Evolutionary conservation across 2,888 invertebrate genomes (phyloP).

Genomic region (Cephus pygmeus): DNA sequence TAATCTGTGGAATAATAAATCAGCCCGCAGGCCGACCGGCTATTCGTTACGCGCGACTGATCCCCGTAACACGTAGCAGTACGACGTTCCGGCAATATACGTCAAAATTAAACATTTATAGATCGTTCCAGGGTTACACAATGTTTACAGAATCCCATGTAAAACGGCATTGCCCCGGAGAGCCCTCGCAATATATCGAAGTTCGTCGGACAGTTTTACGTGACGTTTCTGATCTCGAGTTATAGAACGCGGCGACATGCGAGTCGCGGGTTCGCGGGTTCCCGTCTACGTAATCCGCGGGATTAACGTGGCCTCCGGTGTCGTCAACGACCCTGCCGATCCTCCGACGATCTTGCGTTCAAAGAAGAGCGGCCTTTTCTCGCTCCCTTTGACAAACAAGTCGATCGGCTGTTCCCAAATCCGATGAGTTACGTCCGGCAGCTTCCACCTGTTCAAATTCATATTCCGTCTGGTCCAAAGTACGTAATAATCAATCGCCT

Average conservation of each 20-base stretch:
- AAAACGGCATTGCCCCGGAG: neutral
- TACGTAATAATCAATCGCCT: neutral
- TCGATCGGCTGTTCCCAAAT: neutral
- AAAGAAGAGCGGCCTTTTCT: neutral
- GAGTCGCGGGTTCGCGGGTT: neutral
- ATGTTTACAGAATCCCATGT: neutral
- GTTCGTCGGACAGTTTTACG: neutral
- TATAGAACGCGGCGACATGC: neutral
- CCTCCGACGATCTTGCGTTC: neutral
- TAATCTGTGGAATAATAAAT: neutral
- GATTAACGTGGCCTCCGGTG: neutral
- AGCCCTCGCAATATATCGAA: neutral
- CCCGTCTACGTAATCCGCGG: neutral
- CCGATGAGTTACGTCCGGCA: neutral
- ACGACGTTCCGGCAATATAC: conserved; percentile 25
- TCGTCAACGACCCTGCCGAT: neutral
- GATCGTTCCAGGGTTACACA: conserved; percentile 25
- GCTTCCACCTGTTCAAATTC: neutral
- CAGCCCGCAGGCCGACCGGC: neutral
- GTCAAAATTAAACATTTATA: conserved; percentile 39
- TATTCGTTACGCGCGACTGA: neutral
- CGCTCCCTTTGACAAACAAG: neutral
- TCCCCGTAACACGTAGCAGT: neutral
- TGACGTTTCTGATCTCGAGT: neutral
- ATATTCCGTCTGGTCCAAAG: neutral